phyloP scores from a whole-genome alignment of 2,113 vertebrate species.

The Menidia beryllina region DNA sequence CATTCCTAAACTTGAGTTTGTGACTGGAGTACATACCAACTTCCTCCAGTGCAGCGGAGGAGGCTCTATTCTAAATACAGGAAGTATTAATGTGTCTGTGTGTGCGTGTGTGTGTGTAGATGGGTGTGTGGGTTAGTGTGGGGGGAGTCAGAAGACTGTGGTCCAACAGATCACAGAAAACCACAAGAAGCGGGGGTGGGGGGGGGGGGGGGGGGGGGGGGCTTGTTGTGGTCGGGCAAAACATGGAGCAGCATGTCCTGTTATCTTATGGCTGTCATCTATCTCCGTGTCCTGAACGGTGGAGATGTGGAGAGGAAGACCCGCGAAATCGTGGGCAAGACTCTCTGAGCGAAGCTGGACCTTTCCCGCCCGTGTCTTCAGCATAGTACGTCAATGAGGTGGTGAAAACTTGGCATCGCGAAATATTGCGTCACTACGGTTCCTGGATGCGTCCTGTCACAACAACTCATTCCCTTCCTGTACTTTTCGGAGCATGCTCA shows the following conservation, averaged over 20 bases:
- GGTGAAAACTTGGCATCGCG: conserved; percentile 53
- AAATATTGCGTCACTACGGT: conserved; percentile 74
- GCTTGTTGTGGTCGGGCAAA: conserved; percentile 53
- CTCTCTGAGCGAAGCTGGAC: neutral
- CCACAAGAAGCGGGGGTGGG: conserved; percentile 50
- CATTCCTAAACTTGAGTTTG: conserved; percentile 15
- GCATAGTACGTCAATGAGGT: conserved; percentile 47
- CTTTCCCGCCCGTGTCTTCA: conserved; percentile 3
- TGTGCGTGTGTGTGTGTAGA: conserved; percentile 6
- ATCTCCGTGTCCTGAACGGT: conserved; percentile 11
- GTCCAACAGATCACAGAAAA: conserved; percentile 73
- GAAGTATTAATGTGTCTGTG: conserved; percentile 45
- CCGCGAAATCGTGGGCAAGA: conserved; percentile 10
- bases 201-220: neutral
- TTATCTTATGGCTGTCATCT: conserved; percentile 59
- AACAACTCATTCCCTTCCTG: conserved; percentile 75
- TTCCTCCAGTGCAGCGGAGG: conserved; percentile 56
- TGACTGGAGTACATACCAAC: conserved; percentile 66
- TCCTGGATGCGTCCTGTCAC: conserved; percentile 74
- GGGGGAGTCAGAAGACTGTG: conserved; percentile 36
- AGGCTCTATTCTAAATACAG: conserved; percentile 61
- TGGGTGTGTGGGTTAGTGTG: neutral
- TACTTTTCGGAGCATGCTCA: conserved; percentile 71
- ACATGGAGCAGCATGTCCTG: conserved; percentile 61
- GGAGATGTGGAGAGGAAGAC: conserved; percentile 2